Base-by-base conservation (phyloP, 2,888 invertebrate species). In the Yponomeuta plumbellus region DNA sequence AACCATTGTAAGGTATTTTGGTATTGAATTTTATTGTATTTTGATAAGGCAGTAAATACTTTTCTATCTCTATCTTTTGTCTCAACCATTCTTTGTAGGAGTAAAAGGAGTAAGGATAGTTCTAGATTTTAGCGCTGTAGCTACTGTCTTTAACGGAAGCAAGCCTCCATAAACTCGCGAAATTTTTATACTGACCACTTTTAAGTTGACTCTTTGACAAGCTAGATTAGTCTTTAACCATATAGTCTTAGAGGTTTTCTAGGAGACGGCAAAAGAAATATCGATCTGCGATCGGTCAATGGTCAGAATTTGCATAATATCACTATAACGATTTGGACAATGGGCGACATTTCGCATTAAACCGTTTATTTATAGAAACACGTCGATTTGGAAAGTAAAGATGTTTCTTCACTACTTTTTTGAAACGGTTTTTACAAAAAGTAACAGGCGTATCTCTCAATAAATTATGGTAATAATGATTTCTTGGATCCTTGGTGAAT, bases 251-350 rank as follows among this genome's bases (percentile, higher is more conserved):
- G 44, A 52, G 44, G 58, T 58, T 11, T 13, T 58, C 58, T 21
- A 11, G 22, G 11, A 59, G 21, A 23, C 22, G 2, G 13, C 5
- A 17, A 1, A 13, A 21, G 34, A 23, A 59, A 23, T 11, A 23
- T 62, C 39, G 17, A 20, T 17, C 34, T 23, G 20, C 2, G n/a
- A 11, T n/a, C 62, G 62, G 62, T 62, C 39, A 62, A 62, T 39
- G 62, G 39, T 62, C 62, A n/a, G n/a, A 5, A 62, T 62, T 62
- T 26, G 62, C 62, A 62, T 62, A 59, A 21, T 22, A 59, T 59
- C 21, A 22, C 59, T 59, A 59, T 59, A 59, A 59, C 59, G 22
- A 11, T 13, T 21, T 59, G 22, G 59, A 59, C 59, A 59, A 59
- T 59, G 22, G 59, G 21, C 59, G 59, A 59, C 44, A 52, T 22